Evolutionary conservation across 2,113 vertebrate genomes (phyloP).

Genomic region (Danionella cerebrum): DNA sequence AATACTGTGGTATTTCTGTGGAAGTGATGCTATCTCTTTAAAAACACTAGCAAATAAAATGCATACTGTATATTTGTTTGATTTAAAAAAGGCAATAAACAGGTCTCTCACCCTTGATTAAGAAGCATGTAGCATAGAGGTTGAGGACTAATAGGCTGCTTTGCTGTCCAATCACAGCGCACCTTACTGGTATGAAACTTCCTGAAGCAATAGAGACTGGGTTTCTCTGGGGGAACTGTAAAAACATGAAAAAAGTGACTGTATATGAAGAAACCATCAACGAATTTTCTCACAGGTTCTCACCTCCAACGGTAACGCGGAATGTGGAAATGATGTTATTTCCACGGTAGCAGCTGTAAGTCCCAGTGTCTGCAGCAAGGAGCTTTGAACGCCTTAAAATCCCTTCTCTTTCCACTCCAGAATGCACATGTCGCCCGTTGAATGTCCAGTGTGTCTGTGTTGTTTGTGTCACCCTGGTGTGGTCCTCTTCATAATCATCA

Average conservation of each 20-base stretch:
- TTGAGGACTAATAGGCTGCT: not conserved
- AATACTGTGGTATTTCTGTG: too few relatives aligned
- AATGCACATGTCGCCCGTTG: constrained; percentile 30
- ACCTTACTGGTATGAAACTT: constrained; percentile 61
- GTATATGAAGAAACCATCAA: not conserved
- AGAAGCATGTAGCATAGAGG: constrained; percentile 52
- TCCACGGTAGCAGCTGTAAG: constrained; percentile 55
- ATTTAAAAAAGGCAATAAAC: not conserved
- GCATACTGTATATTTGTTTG: too few relatives aligned
- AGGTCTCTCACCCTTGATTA: constrained; percentile 49
- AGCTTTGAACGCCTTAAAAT: constrained; percentile 45
- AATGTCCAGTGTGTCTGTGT: constrained; percentile 45
- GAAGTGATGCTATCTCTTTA: too few relatives aligned
- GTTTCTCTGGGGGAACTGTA: constrained; percentile 53
- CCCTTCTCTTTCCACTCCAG: constrained; percentile 13
- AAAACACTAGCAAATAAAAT: too few relatives aligned
- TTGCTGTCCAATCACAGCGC: constrained; percentile 58
- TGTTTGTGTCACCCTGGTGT: constrained; percentile 33
- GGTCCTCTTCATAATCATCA: not conserved
- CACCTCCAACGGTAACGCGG: constrained; percentile 54
- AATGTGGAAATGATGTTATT: constrained; percentile 46
- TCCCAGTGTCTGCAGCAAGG: constrained; percentile 47
- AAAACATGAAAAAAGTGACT: not conserved
- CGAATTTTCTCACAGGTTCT: constrained; percentile 20
- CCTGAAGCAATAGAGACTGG: constrained; percentile 55